phyloP scores from a whole-genome alignment of 2,113 vertebrate species.

The Paramisgurnus dabryanus region DNA sequence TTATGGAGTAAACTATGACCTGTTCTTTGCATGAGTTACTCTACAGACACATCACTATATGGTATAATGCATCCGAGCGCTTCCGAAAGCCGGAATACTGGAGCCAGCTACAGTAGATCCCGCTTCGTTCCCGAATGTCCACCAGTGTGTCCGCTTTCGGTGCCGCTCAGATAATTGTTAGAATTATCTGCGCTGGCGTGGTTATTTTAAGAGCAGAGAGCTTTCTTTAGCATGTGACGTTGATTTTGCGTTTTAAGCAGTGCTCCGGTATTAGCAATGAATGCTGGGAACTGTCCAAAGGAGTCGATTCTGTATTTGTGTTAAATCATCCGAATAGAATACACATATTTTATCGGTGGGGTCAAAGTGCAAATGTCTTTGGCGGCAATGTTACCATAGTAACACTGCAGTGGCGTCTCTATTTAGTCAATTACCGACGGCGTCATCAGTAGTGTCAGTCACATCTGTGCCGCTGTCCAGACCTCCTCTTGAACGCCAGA shows the following conservation, averaged over 20 bases:
- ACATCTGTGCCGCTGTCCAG: conserved; percentile 80
- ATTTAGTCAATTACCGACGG: conserved; percentile 77
- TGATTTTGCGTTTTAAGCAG: not conserved
- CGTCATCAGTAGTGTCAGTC: conserved; percentile 82
- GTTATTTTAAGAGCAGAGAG: conserved; percentile 22
- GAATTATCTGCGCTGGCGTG: conserved; percentile 11
- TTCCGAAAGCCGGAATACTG: conserved; percentile 37
- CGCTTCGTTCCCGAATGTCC: conserved; percentile 3
- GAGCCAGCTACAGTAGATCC: conserved; percentile 41
- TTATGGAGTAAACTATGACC: not conserved
- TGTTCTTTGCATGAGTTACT: not conserved
- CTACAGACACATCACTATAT: not conserved
- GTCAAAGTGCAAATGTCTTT: conserved; percentile 60
- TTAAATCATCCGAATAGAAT: not conserved
- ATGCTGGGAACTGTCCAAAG: conserved; percentile 24
- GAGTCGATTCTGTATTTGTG: conserved; percentile 19
- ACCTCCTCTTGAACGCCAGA: conserved; percentile 86
- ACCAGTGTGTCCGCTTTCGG: not conserved
- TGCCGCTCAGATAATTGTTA: conserved; percentile 1
- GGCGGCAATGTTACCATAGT: conserved; percentile 19
- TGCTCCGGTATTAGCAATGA: not conserved
- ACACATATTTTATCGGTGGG: conserved; percentile 2
- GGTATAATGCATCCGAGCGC: not conserved
- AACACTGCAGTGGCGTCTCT: conserved; percentile 30
- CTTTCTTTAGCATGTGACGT: conserved; percentile 11